Evolutionary conservation across 2,797 vertebrate genomes (phyloP), one percentile per base, ranked within the genome.

Genomic region (Furcifer pardalis): DNA sequence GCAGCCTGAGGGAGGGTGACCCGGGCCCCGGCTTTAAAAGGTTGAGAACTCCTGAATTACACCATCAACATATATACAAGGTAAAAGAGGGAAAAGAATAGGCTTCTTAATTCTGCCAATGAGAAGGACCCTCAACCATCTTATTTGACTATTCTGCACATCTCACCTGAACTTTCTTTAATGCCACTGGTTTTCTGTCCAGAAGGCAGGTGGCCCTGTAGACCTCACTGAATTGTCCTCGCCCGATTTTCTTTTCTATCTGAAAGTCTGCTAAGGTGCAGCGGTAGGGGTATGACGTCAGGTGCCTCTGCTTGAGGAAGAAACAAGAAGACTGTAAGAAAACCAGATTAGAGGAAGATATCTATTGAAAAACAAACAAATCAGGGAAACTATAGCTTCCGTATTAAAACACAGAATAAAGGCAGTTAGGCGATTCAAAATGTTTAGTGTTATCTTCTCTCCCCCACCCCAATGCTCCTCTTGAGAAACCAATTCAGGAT

Each of bases 191-290:
- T 85, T 97, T 97, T 87, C 97, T 96, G 91, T 98, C 97, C 93
- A 98, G 95, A 13, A 98, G 95, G 90, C 96, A 98, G 0, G 96
- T 98, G n/a, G 98, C 98, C 93, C 94, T 97, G 93, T 98, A 99
- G 66, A 99, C 98, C 86, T 98, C 98, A 0, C 98, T 99, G 97
- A 99, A 99, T 85, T 99, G 98, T 49, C 98, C 98, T 1, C 97
- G 96, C 0, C 98, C 98, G 0, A 99, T 98, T 96, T 98, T 98
- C 77, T 98, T 99, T 92, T 98, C 98, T 0, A 99, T 97, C 84
- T 96, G 97, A 86, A 98, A 98, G 91, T 98, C 97, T 0, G 97
- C 97, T 95, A 98, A 71, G 0, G 96, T 97, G 94, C 97, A 97
- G 92, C 95, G 97, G 42, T 97, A 98, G 0, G 96, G 96, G 86